Evolutionary conservation across 2,888 invertebrate genomes (phyloP).

Genomic region (Gordius sp.): DNA sequence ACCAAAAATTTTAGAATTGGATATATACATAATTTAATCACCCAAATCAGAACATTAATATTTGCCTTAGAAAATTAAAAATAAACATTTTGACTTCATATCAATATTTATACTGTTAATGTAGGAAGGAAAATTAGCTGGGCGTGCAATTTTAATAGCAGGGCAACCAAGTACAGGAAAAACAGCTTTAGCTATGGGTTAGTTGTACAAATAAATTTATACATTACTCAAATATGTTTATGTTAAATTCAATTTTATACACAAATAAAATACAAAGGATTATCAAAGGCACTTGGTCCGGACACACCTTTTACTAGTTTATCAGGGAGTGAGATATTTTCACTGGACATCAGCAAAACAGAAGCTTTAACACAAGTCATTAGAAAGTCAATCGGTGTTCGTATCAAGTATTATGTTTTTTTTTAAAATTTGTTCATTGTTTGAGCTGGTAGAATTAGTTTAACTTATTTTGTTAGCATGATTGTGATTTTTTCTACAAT

Average conservation of each 20-base stretch:
- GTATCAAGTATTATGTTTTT: slow-evolving; percentile 46
- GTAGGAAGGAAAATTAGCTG: slow-evolving; percentile 76
- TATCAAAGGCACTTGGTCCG: slow-evolving; percentile 63
- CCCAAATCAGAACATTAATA: too few species aligned
- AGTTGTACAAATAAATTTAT: neutral
- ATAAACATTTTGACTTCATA: neutral
- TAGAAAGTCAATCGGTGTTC: slow-evolving; percentile 67
- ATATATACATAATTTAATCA: too few species aligned
- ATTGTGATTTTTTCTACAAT: too few species aligned
- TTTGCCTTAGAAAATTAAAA: too few species aligned
- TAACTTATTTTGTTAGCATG: too few species aligned
- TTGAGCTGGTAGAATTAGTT: too few species aligned
- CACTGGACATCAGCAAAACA: slow-evolving; percentile 92
- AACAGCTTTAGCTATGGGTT: slow-evolving; percentile 88
- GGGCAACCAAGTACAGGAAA: slow-evolving; percentile 93
- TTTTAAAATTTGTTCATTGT: too few species aligned
- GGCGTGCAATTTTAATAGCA: slow-evolving; percentile 67
- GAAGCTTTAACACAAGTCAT: slow-evolving; percentile 88
- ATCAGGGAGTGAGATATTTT: slow-evolving; percentile 92
- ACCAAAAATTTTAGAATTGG: too few species aligned
- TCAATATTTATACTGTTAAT: slow-evolving; percentile 18
- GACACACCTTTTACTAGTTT: slow-evolving; percentile 96
- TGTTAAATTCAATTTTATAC: neutral
- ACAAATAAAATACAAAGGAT: slow-evolving; percentile 25
- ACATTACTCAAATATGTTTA: neutral